Evolutionary conservation across 2,797 vertebrate species (phyloP).

Genomic region (Lateolabrax maculatus): DNA sequence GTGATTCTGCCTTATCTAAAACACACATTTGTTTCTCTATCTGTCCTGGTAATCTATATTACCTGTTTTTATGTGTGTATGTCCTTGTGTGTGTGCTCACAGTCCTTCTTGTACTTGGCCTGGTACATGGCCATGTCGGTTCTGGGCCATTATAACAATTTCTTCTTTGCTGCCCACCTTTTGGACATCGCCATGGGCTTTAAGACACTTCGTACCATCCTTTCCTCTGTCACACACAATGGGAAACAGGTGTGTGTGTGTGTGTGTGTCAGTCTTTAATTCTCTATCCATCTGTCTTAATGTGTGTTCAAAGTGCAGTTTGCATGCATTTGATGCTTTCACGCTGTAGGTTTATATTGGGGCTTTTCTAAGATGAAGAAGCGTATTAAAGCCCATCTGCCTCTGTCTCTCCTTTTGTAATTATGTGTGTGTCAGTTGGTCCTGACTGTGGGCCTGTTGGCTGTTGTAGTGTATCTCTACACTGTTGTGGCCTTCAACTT

Average conservation of each 20-base stretch:
- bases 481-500: slow-evolving; percentile 88
- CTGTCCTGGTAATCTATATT: slow-evolving; percentile 60
- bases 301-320: slow-evolving; percentile 45
- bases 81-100: slow-evolving; percentile 20
- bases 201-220: slow-evolving; percentile 86
- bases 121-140: slow-evolving; percentile 86
- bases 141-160: slow-evolving; percentile 86
- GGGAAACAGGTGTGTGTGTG: slow-evolving; percentile 83
- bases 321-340: slow-evolving; percentile 37
- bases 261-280: slow-evolving; percentile 18
- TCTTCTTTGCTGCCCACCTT: slow-evolving; percentile 87
- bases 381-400: slow-evolving; percentile 53
- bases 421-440: slow-evolving; percentile 73
- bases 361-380: slow-evolving; percentile 47
- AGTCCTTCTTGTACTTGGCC: slow-evolving; percentile 86
- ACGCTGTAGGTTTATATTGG: slow-evolving; percentile 39
- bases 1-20: slow-evolving; percentile 75
- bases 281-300: slow-evolving; percentile 34
- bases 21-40: slow-evolving; percentile 58
- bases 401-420: slow-evolving; percentile 34
- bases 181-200: slow-evolving; percentile 88
- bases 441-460: slow-evolving; percentile 84
- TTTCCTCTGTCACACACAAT: slow-evolving; percentile 87
- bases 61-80: slow-evolving; percentile 53
- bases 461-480: slow-evolving; percentile 87